Base-by-base conservation (phyloP, 2,888 invertebrate genomes). In the Quadroppia sp. region DNA sequence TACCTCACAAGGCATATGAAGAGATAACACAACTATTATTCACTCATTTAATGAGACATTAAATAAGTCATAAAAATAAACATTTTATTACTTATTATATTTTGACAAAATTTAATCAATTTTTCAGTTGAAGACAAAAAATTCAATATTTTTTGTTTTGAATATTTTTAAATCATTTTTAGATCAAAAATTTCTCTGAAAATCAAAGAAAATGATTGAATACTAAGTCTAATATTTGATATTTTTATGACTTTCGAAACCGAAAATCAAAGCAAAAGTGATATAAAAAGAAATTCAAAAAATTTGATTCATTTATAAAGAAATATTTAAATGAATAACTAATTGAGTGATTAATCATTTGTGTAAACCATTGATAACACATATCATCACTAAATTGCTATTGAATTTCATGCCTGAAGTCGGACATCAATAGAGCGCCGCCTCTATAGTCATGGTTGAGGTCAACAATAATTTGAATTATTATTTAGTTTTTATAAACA, bases 311-410 rank as follows among this genome's bases (percentile, higher is more conserved):
- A 36, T 7, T 7, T 25, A 53, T 53, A 53, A 53, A 45, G 6
- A 17, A 45, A 45, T 45, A 13, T 45, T 17, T 45, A 11, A 45
- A 53, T 53, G 53, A 53, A 25, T 53, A 9, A 53, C 17, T 53
- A 53, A 53, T 25, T 53, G 9, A 53, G 53, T 53, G 53, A 53
- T 53, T 53, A 53, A 53, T 53, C 53, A 53, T 53, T 53, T 53
- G 23, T 25, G 7, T 25, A 25, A 23, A 25, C 9, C 9, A 25
- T 17, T 25, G 53, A 53, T 23, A 53, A 25, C 23, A 53, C 25
- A 25, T 23, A 11, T 25, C 20, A 53, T 53, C 53, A 53, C n/a
- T 53, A 25, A 25, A 53, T 53, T 17, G 36, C 25, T 25, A 53
- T 53, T 53, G 53, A 53, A 25, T 53, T 53, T 53, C 53, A 25